phyloP scores from a whole-genome alignment of 2,113 vertebrate genomes.

The Meriones unguiculatus region DNA sequence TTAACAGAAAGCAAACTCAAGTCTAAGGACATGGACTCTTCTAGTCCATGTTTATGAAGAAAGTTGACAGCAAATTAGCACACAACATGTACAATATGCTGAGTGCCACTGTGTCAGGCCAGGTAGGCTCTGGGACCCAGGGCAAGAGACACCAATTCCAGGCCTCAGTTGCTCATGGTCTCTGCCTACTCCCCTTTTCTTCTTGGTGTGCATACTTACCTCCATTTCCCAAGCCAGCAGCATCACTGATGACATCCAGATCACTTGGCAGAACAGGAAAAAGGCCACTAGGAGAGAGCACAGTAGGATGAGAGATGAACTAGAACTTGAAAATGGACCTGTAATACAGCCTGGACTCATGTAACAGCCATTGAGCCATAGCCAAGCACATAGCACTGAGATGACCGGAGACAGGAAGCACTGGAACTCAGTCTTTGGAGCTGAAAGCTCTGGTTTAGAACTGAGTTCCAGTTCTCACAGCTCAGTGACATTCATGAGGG shows the following conservation, averaged over 20 bases:
- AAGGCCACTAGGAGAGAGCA: slow-evolving; percentile 77
- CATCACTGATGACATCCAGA: slow-evolving; percentile 47
- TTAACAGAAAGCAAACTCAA: not conserved
- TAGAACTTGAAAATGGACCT: not conserved
- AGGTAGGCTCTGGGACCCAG: not conserved
- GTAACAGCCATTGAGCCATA: not conserved
- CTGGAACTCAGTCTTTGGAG: not conserved
- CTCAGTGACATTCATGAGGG: not conserved
- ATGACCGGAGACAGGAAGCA: not conserved
- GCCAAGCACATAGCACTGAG: not conserved
- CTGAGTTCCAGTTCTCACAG: not conserved
- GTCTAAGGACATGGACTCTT: not conserved
- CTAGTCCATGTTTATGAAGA: not conserved
- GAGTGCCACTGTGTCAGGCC: not conserved
- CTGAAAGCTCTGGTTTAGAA: not conserved
- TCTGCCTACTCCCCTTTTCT: not conserved
- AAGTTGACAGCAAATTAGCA: not conserved
- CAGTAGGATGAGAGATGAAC: not conserved
- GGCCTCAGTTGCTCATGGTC: not conserved
- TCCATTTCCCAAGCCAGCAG: slow-evolving; percentile 53
- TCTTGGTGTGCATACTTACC: slow-evolving; percentile 74
- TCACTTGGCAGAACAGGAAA: slow-evolving; percentile 69
- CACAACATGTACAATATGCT: not conserved
- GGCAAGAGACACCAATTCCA: not conserved
- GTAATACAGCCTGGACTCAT: not conserved